phyloP scores from a whole-genome alignment of 1,140 invertebrate genomes.

The Drosophila willistoni region DNA sequence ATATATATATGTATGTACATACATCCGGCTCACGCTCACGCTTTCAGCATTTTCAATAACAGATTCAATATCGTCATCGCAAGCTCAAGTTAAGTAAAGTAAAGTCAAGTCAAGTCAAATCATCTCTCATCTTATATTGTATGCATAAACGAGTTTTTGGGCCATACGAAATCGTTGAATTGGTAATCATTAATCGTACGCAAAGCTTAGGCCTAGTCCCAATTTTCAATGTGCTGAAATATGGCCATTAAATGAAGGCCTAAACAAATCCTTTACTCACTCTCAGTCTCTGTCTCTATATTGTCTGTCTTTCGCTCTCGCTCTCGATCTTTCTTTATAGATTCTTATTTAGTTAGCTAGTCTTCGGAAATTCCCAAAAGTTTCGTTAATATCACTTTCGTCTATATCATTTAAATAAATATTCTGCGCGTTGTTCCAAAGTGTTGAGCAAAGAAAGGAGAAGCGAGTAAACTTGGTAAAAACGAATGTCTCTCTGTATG shows the following conservation, averaged over 20 bases:
- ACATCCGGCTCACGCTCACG: conserved; percentile 64
- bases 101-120: not conserved
- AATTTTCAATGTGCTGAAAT: no score
- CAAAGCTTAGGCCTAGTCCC: conserved; percentile 10
- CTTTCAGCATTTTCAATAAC: conserved; percentile 72
- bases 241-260: no score
- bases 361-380: conserved; percentile 23
- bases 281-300: not conserved
- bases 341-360: no score
- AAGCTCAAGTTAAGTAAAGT: conserved; percentile 2
- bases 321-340: conserved; percentile 8
- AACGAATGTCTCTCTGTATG: conserved; percentile 14
- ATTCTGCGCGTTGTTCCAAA: conserved; percentile 76
- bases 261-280: no score
- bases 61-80: conserved; percentile 40
- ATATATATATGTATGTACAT: conserved; percentile 44
- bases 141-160: conserved; percentile 74
- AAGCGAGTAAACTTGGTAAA: not conserved
- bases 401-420: conserved; percentile 66
- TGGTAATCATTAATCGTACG: conserved; percentile 40
- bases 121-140: conserved; percentile 51
- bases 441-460: conserved; percentile 33
- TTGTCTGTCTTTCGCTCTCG: conserved; percentile 27
- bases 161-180: conserved; percentile 29
- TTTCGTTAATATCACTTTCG: conserved; percentile 57